A percentile compares a stretch with the other conserved stretches of the same genome.
Conservation (phyloP, 2,888 invertebrate genomes). For the Myopa testacea region DNA sequence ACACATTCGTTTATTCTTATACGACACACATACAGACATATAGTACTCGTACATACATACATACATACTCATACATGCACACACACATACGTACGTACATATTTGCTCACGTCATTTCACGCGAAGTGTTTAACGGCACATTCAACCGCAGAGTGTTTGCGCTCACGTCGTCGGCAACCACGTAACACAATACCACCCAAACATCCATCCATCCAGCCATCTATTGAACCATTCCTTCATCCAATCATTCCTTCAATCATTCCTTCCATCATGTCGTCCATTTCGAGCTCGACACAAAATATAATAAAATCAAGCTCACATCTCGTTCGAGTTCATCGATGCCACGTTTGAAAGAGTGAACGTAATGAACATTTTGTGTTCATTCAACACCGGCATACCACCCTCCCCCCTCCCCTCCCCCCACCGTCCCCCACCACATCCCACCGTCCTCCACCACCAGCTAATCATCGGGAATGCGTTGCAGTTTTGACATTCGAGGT, state of each 20-base stretch:
- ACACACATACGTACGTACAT: not conserved
- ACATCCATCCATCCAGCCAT: not conserved
- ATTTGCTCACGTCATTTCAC: conserved; percentile 5
- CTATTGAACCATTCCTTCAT: not conserved
- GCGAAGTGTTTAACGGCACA: not conserved
- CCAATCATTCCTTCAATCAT: not conserved
- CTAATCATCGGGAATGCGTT: too few species aligned
- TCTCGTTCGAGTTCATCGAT: not conserved
- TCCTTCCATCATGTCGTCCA: not conserved
- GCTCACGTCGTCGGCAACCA: not conserved
- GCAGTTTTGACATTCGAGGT: too few species aligned
- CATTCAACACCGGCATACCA: not conserved
- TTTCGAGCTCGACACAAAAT: not conserved
- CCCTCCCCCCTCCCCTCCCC: too few species aligned
- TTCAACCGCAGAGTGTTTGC: not conserved
- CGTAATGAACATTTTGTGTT: conserved; percentile 4
- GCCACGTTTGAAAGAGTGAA: conserved; percentile 2
- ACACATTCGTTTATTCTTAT: too few species aligned
- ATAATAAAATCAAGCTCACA: not conserved
- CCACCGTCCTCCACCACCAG: too few species aligned
- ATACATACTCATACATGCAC: not conserved
- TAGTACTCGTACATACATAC: not conserved
- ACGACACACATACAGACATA: not conserved
- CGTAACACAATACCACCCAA: not conserved
- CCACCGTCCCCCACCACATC: too few species aligned